A percentile compares a stretch with the other conserved stretches of the same genome.
Evolutionary conservation across 2,888 invertebrate species (phyloP).

Genomic region (Sarcophaga subvicina): DNA sequence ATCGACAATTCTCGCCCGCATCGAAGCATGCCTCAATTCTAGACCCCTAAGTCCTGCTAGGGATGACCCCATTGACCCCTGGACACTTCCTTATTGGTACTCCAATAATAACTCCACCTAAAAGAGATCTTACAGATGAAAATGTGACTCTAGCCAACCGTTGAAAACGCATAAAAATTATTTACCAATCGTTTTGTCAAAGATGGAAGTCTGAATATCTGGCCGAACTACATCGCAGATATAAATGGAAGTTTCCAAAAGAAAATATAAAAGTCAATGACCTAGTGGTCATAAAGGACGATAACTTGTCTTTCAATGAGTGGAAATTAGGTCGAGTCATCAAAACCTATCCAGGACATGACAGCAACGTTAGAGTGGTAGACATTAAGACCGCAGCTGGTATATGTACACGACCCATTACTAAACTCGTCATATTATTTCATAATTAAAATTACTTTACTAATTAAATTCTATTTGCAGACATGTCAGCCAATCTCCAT

Average conservation of each 20-base stretch:
- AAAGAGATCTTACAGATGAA: background rate
- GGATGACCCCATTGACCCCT: conserved; percentile 27
- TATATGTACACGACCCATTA: no score
- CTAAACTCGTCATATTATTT: no score
- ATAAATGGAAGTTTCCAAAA: background rate
- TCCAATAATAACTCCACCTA: background rate
- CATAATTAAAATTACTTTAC: no score
- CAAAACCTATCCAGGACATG: background rate
- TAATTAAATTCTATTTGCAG: background rate
- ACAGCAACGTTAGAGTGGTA: background rate
- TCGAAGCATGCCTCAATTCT: conserved; percentile 23
- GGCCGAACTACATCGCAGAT: background rate
- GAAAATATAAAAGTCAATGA: background rate
- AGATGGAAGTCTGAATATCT: conserved; percentile 24
- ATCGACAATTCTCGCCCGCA: conserved; percentile 8
- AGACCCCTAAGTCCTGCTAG: conserved; percentile 11
- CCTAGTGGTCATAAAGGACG: background rate
- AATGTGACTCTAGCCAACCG: background rate
- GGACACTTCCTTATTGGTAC: conserved; percentile 29
- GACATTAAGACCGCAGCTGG: background rate
- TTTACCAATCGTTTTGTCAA: background rate
- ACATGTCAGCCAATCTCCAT: background rate
- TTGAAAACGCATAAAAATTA: background rate
- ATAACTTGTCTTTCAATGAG: background rate
- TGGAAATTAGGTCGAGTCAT: conserved; percentile 3